Base-by-base conservation (phyloP, 2,797 vertebrate species). In the Coracias cyanogaster region DNA sequence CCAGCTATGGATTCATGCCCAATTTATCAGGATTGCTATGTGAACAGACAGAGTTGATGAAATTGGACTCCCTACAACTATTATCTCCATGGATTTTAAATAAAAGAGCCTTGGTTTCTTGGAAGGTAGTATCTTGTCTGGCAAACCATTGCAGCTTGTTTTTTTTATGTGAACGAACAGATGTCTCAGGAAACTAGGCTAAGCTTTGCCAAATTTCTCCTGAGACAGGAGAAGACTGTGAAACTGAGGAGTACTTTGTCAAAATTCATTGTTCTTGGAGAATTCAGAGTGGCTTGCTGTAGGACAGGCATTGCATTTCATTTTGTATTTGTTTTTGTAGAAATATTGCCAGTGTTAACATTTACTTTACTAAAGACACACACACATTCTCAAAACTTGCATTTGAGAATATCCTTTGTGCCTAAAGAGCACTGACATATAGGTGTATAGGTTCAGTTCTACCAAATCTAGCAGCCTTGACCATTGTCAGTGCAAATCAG, bases 381-480 rank as follows among this genome's bases (percentile, higher is more conserved):
- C 11, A 18, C 17, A 15, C 3, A 4, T 58, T 49, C 49, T 77
- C 33, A 58, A 58, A 84, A 58, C 28, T 67, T 2, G 1, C 11
- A 35, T 43, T 67, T 69, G 25, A 85, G 70, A 85, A 39, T 29
- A 45, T 26, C 9, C 8, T 17, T 81, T 39, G 31, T 84, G 13
- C 45, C 10, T 58, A 39, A 76, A 60, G 51, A 73, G 9, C 35
- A 18, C 33, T 64, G 49, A 69, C 26, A 6, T 37, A 52, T 3
- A 49, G 29, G 10, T 1, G 0, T 52, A 9, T 15, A n/a, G 12
- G 37, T 55, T 57, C 0, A 0, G 3, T 51, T 52, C n/a, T 62
- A 12, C 37, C 1, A 3, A 51, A 43, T 18, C 10, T 45, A 51
- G 52, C 14, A 77, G 20, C 29, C 37, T 46, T 72, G 10, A 19